A percentile compares a stretch with the other conserved stretches of the same genome.
Conservation (phyloP, 2,797 vertebrate genomes). For the Rhynchotus rufescens region DNA sequence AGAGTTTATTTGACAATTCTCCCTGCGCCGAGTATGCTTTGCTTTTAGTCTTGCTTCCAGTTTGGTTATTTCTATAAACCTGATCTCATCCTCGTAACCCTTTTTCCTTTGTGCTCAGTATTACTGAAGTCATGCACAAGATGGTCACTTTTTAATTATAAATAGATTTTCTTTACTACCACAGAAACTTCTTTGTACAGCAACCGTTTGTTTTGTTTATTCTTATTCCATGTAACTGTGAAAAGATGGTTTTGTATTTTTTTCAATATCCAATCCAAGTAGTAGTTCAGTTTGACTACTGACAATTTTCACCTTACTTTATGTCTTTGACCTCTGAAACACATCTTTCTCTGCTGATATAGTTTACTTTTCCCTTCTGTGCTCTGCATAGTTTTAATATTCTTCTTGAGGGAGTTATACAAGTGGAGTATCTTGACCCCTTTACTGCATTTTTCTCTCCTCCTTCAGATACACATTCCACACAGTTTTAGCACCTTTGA, state of each 20-base stretch:
- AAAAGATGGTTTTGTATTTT: not conserved
- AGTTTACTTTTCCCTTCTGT: not conserved
- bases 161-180: not conserved
- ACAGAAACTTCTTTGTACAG: not conserved
- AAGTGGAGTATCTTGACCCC: not conserved
- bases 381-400: not conserved
- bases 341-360: not conserved
- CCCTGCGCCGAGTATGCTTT: not conserved
- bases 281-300: not conserved
- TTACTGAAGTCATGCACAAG: not conserved
- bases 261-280: not conserved
- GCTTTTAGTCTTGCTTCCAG: not conserved
- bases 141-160: not conserved
- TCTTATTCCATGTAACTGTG: not conserved
- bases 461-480: not conserved
- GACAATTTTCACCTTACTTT: not conserved
- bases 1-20: not conserved
- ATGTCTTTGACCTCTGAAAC: not conserved
- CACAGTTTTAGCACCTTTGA: not conserved
- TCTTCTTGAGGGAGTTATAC: not conserved
- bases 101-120: not conserved
- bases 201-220: not conserved
- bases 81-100: not conserved
- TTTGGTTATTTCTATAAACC: not conserved
- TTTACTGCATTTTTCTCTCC: not conserved